Base-by-base conservation (phyloP, 2,888 invertebrate genomes). In the Eristalinus aeneus region DNA sequence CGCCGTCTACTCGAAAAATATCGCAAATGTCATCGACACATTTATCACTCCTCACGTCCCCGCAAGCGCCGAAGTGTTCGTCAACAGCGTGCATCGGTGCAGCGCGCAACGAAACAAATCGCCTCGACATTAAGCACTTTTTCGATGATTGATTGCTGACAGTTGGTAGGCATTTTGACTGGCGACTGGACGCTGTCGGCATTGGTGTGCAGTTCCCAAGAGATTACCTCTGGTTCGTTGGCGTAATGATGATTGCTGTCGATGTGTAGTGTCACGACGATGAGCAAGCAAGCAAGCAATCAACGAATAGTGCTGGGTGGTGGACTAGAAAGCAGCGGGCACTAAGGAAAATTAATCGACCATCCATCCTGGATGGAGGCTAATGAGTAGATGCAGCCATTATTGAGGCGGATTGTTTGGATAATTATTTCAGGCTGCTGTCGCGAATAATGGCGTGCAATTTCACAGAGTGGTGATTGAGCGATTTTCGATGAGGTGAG, bases 231-330 rank as follows among this genome's bases (percentile, higher is more conserved):
- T 65, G 22, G 46, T 46, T 16, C 46, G 46, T n/a, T 46, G 67
- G 72, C 64, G 46, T 79, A 84, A 84, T 84, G 74, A 84, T 84
- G 83, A 84, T 84, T 79, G 74, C 74, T 60, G 64, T 56, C 77
- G 73, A 80, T 80, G 73, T 80, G 58, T 80, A 68, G 63, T 46
- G 46, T 16, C 46, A 46, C 39, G 11, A 39, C 16, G 39, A 4
- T 16, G 39, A n/a, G 12, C 12, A 39, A 12, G 39, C 12, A 4
- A 16, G 8, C 46, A 46, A 16, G 46, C 16, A 46, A 46, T 46
- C 46, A 46, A 2, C 16, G 39, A 6, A 39, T 39, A 39, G 39
- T 39, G 39, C 39, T 16, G 46, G 0, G 46, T 46, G 0, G 46
- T 46, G 46, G 46, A 46, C 46, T 46, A 46, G 16, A 46, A 46